A percentile compares a stretch with the other conserved stretches of the same genome.
Conservation (phyloP, 2,888 invertebrate genomes). For the Agapostemon virescens region DNA sequence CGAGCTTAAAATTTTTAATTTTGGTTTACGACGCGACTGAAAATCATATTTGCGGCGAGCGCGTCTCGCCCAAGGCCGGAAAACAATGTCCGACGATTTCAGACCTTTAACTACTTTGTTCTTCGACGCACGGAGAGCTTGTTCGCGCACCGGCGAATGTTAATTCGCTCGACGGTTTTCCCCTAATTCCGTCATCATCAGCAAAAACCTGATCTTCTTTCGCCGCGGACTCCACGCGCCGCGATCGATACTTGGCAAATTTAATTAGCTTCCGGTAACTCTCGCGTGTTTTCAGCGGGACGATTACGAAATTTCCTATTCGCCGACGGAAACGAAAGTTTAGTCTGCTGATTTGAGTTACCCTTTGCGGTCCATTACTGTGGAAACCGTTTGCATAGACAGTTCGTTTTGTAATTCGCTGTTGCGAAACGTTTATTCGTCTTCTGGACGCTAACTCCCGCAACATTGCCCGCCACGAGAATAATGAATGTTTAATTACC, state of each 20-base stretch:
- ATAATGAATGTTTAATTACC: slow-evolving; percentile 5
- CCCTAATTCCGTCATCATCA: slow-evolving; percentile 2
- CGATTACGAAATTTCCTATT: slow-evolving; percentile 48
- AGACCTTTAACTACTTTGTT: neutral
- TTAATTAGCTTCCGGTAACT: slow-evolving; percentile 39
- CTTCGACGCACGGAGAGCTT: neutral
- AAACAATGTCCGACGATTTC: slow-evolving; percentile 22
- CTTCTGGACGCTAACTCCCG: neutral
- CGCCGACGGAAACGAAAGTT: slow-evolving; percentile 22
- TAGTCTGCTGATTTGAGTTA: slow-evolving; percentile 12
- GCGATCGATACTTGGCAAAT: slow-evolving; percentile 36
- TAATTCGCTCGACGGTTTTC: slow-evolving; percentile 16
- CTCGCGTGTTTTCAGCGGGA: slow-evolving; percentile 21
- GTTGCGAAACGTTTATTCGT: slow-evolving; percentile 13
- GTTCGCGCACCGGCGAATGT: slow-evolving; percentile 4
- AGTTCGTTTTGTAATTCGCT: slow-evolving; percentile 1
- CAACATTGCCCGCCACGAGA: neutral
- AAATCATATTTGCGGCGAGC: slow-evolving; percentile 44
- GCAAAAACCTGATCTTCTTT: neutral
- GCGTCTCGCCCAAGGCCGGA: neutral
- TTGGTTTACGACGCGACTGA: slow-evolving; percentile 48
- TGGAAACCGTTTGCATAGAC: neutral
- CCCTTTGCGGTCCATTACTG: neutral
- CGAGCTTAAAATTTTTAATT: slow-evolving; percentile 55
- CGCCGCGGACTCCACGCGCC: neutral